Evolutionary conservation across 2,113 vertebrate species (phyloP).

Genomic region (Eudyptes chrysolophus): DNA sequence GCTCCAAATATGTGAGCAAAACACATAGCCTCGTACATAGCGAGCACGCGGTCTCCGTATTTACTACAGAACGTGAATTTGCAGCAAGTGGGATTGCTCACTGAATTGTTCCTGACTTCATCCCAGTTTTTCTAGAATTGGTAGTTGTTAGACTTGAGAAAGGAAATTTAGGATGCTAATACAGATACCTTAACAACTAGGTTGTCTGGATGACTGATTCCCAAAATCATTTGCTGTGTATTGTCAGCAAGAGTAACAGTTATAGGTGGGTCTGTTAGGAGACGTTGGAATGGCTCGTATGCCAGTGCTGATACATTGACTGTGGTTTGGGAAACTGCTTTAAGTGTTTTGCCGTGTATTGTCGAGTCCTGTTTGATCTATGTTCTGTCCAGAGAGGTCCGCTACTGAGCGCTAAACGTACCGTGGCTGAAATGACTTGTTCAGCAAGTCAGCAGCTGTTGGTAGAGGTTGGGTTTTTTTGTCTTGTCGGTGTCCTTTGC

Average conservation of each 20-base stretch:
- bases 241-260: neutral
- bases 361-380: neutral
- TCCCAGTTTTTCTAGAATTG: accelerated
- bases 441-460: neutral
- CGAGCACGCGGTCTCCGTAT: accelerated
- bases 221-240: accelerated
- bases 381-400: neutral
- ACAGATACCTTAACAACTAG: neutral
- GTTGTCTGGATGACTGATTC: neutral
- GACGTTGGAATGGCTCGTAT: neutral
- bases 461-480: neutral
- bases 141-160: neutral
- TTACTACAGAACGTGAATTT: accelerated
- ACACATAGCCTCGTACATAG: accelerated
- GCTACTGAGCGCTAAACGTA: accelerated
- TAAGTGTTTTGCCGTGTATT: accelerated
- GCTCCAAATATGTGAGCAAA: accelerated
- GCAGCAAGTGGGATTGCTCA: neutral
- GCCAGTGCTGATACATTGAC: accelerated
- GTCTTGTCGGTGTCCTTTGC: neutral
- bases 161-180: neutral
- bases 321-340: neutral
- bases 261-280: neutral
- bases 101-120: neutral
- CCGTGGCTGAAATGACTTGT: accelerated